Conservation (phyloP, 2,797 vertebrate species). For the Enteromius unitaeniatus region DNA sequence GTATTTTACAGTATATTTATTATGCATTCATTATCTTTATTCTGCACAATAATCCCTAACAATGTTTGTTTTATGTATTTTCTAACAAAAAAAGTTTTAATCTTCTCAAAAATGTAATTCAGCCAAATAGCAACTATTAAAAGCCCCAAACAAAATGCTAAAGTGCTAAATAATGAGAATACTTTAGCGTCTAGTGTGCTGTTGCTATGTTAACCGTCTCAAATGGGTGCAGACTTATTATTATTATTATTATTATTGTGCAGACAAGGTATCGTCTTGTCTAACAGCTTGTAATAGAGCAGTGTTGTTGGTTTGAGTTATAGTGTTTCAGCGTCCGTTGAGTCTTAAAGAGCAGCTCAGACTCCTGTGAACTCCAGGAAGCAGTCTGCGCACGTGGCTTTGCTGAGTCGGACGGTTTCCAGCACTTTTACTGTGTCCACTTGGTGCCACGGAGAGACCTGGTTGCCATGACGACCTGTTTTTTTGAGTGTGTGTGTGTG, state of each 20-base stretch:
- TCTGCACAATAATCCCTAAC: conserved; percentile 6
- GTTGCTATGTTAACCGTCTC: background rate
- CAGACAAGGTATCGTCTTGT: no score
- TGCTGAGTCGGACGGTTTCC: conserved; percentile 4
- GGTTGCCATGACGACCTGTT: conserved; percentile 16
- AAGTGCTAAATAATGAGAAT: background rate
- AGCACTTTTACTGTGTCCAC: background rate
- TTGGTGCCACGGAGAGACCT: background rate
- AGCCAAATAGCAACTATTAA: background rate
- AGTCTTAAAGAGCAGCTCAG: background rate
- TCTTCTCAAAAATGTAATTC: background rate
- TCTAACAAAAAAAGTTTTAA: background rate
- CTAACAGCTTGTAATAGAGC: no score
- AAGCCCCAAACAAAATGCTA: background rate
- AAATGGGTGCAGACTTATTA: conserved; percentile 1
- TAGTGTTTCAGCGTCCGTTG: no score
- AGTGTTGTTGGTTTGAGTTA: no score
- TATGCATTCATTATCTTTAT: background rate
- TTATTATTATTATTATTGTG: no score
- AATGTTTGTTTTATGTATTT: background rate
- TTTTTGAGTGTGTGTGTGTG: background rate
- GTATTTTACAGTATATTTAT: background rate
- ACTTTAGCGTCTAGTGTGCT: background rate
- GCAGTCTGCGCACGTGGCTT: background rate
- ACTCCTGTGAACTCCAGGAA: background rate